These are phyloP conservation scores for Planococcus citri DNA, from an alignment of 1,140 invertebrate genomes.

Conservation along the genomic window DNA sequence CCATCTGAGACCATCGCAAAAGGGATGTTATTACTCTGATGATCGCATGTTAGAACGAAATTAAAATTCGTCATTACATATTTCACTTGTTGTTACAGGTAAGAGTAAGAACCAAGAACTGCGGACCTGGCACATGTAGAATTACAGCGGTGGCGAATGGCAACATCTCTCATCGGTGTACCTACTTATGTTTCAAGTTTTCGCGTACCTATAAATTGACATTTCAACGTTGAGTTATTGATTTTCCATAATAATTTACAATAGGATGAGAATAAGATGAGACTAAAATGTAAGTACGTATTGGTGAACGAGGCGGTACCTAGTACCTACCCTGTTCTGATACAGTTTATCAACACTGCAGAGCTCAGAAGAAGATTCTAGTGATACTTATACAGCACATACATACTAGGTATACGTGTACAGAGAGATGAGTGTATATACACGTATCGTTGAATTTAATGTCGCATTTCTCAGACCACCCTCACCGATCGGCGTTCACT, in stretches of 20 bases:
- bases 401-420: background rate
- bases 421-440: background rate
- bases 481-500: too few species aligned
- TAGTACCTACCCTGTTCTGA: too few species aligned
- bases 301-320: too few species aligned
- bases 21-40: background rate
- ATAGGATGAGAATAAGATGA: too few species aligned
- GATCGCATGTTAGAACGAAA: background rate
- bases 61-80: background rate
- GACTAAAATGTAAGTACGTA: too few species aligned
- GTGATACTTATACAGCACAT: too few species aligned
- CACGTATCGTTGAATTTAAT: conserved; percentile 10
- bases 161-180: background rate
- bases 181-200: background rate
- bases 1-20: background rate
- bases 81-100: background rate
- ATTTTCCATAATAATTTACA: too few species aligned
- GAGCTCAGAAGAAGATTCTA: too few species aligned
- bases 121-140: too few species aligned
- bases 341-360: too few species aligned
- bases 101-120: too few species aligned
- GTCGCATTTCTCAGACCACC: background rate
- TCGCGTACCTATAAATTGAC: background rate
- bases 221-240: too few species aligned
- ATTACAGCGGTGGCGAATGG: background rate